Conservation (phyloP, 2,113 vertebrate species). For the Sigmodon hispidus region DNA sequence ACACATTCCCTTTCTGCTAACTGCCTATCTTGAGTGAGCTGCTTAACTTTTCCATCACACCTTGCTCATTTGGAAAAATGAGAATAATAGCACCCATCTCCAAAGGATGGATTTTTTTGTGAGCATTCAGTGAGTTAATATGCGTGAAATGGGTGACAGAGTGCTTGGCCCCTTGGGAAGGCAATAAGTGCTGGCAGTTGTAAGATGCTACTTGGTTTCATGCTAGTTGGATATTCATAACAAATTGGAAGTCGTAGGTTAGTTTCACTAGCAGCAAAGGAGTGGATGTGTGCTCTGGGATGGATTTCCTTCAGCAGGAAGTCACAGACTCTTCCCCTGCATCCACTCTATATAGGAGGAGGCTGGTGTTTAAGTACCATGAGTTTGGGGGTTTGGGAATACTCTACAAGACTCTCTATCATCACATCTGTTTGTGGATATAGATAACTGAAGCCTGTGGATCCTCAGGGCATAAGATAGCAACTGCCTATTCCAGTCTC, state of each 20-base stretch:
- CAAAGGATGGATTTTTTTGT: background rate
- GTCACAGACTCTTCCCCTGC: background rate
- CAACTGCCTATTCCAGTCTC: background rate
- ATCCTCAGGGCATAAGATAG: background rate
- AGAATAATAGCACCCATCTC: background rate
- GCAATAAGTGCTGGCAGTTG: background rate
- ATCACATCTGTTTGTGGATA: rapidly evolving
- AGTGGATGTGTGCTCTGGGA: background rate
- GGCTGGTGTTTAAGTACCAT: background rate
- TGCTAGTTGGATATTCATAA: background rate
- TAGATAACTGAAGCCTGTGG: background rate
- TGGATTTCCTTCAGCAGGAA: background rate
- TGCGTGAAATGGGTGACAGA: background rate
- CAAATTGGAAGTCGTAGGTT: background rate
- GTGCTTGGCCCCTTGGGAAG: background rate
- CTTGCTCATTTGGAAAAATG: background rate
- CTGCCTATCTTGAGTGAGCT: background rate
- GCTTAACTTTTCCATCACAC: background rate
- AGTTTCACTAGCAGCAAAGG: background rate
- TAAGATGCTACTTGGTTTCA: background rate
- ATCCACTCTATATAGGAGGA: background rate
- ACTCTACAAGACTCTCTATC: rapidly evolving
- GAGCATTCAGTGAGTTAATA: background rate
- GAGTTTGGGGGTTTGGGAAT: background rate
- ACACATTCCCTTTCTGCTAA: background rate